These are phyloP conservation scores for Hylyphantes graminicola DNA, from an alignment of 1,140 invertebrate species.

Conservation along the genomic window DNA sequence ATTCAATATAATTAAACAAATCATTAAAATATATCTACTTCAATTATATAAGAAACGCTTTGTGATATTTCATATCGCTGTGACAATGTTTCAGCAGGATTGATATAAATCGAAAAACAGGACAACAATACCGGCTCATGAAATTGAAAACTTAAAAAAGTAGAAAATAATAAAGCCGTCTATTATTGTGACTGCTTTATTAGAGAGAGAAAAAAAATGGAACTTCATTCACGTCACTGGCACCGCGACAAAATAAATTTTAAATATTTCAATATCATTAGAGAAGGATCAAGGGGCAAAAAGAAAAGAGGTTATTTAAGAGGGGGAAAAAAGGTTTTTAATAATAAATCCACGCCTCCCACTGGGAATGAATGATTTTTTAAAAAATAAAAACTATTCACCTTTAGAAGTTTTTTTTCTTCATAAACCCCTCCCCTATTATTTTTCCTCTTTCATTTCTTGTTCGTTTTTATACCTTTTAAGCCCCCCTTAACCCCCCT, in stretches of 20 bases:
- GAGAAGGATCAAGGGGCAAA: background rate
- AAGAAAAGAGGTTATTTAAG: conserved; percentile 1
- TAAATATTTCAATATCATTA: conserved; percentile 48
- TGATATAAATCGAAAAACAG: no score
- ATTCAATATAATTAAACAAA: no score
- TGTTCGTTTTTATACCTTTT: background rate
- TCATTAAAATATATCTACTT: no score
- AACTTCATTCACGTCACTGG: conserved; percentile 33
- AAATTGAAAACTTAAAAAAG: no score
- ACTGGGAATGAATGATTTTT: conserved; percentile 9
- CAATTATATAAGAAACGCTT: no score
- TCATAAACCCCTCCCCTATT: background rate
- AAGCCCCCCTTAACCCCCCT: background rate
- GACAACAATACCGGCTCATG: no score
- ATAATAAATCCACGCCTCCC: conserved; percentile 22
- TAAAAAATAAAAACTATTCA: conserved; percentile 30
- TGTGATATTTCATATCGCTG: no score
- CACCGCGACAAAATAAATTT: conserved; percentile 31
- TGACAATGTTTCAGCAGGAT: no score
- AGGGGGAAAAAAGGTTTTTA: conserved; percentile 20
- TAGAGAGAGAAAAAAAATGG: background rate
- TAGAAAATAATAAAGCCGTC: no score
- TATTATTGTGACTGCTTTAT: no score
- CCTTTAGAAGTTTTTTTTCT: conserved; percentile 16
- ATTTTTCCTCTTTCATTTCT: background rate